Base-by-base conservation (phyloP, 2,113 vertebrate genomes). In the Talpa occidentalis region DNA sequence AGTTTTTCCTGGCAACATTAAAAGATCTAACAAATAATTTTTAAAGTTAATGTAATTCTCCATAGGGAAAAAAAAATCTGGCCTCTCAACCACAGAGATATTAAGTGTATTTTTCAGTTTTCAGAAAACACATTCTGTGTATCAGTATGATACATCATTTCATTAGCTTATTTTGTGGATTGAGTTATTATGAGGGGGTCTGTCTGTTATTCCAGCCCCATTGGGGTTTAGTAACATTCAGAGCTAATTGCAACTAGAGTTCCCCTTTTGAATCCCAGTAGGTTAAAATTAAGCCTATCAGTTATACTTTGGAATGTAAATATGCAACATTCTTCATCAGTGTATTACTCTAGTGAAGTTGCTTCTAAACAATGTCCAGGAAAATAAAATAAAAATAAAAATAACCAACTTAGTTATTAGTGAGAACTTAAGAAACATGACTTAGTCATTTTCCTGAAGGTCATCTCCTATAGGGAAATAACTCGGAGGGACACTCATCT, bases 231-330 rank as follows among this genome's bases (percentile, higher is more conserved):
- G 91, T 87, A 60, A 84, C 37, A 44, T 54, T 80, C 42, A 52
- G n/a, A 47, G 24, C 87, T 85, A 70, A 82, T 93, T 86, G 69
- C 64, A 89, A 89, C 78, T 69, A 52, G 24, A 22, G 80, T 93
- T 96, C 93, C 54, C 86, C 76, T 95, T 93, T 82, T 40, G 95
- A 89, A 95, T 93, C 83, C 56, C 56, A 72, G 94, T 87, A 87
- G 80, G 76, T 66, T 95, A 74, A 90, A 92, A 93, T 81, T 67
- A 95, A 72, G 37, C 83, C 54, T 69, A 42, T 73, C 67, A 72
- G 67, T 88, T 96, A 90, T 56, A 95, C 37, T 90, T 73, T 54
- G 87, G 92, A 76, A 88, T 92, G 42, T 59, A 95, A 94, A 70
- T 82, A 37, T 56, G 32, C 59, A 80, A 67, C 44, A 70, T 69